Evolutionary conservation across 2,113 vertebrate genomes (phyloP).

Genomic region (Bubo blakistoni): DNA sequence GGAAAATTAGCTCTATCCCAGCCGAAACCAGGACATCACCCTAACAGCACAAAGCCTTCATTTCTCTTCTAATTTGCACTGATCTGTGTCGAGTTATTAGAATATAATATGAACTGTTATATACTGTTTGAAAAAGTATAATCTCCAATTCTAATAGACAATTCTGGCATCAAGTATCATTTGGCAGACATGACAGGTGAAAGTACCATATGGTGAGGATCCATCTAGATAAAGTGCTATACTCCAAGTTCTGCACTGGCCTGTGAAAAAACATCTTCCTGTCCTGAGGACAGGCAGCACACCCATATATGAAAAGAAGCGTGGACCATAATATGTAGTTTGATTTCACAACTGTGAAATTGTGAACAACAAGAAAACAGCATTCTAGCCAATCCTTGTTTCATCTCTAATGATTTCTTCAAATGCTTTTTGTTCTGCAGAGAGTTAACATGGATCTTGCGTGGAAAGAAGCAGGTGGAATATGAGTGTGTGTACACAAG

Average conservation of each 20-base stretch:
- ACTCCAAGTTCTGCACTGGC: not conserved
- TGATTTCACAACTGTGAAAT: not conserved
- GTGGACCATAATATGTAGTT: rapidly evolving
- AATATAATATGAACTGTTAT: not conserved
- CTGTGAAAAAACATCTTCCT: not conserved
- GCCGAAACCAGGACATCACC: not conserved
- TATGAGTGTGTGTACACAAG: not conserved
- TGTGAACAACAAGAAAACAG: not conserved
- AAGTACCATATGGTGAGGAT: not conserved
- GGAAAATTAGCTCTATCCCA: too few relatives aligned
- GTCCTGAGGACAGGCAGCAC: not conserved
- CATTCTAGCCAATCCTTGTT: not conserved
- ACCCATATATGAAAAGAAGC: not conserved
- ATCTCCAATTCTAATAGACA: not conserved
- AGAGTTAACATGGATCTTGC: not conserved
- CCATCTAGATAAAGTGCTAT: not conserved
- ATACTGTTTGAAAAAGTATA: not conserved
- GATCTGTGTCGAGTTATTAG: not conserved
- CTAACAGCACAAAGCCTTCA: not conserved
- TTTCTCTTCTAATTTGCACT: not conserved
- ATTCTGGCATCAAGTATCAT: not conserved
- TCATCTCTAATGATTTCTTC: not conserved
- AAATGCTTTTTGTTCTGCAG: not conserved
- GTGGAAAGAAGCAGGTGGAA: not conserved
- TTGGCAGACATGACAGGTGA: not conserved